Evolutionary conservation across 2,113 vertebrate genomes (phyloP).

Genomic region (Festucalex cinctus): DNA sequence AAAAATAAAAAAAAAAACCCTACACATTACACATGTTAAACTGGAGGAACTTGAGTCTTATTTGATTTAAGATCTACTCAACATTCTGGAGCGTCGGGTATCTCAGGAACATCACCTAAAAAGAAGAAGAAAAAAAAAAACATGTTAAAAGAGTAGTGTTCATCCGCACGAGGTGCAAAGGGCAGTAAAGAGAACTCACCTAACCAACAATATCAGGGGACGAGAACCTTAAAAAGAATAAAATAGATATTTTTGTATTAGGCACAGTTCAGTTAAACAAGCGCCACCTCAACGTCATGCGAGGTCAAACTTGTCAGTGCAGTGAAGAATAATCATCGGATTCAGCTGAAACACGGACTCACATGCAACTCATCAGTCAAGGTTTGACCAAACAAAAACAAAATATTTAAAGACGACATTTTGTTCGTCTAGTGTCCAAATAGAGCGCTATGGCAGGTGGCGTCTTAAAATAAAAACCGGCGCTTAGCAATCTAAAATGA

Average conservation of each 20-base stretch:
- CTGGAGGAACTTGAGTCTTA: too few relatives aligned
- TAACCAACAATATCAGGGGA: too few relatives aligned
- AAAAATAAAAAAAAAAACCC: too few relatives aligned
- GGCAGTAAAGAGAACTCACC: background rate
- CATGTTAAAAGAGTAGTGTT: background rate
- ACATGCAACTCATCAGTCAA: slow-evolving; percentile 73
- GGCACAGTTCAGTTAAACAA: background rate
- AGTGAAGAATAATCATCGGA: slow-evolving; percentile 66
- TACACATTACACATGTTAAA: too few relatives aligned
- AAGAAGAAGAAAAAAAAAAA: background rate
- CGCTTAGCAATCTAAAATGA: background rate
- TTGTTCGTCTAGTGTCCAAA: background rate
- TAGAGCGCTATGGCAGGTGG: background rate
- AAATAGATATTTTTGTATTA: background rate
- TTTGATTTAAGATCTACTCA: background rate
- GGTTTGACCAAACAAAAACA: slow-evolving; percentile 41
- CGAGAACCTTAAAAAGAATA: background rate
- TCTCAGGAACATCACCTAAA: background rate
- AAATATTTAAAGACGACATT: background rate
- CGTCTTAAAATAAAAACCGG: background rate
- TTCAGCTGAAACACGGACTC: slow-evolving; percentile 76
- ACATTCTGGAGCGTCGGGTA: background rate
- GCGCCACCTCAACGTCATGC: too few relatives aligned
- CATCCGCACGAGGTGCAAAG: background rate
- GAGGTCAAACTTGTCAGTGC: slow-evolving; percentile 66